Percentiles rank a stretch among this genome's conserved stretches.
Conservation (phyloP, 2,797 vertebrate genomes). For the Acipenser oxyrinchus region DNA sequence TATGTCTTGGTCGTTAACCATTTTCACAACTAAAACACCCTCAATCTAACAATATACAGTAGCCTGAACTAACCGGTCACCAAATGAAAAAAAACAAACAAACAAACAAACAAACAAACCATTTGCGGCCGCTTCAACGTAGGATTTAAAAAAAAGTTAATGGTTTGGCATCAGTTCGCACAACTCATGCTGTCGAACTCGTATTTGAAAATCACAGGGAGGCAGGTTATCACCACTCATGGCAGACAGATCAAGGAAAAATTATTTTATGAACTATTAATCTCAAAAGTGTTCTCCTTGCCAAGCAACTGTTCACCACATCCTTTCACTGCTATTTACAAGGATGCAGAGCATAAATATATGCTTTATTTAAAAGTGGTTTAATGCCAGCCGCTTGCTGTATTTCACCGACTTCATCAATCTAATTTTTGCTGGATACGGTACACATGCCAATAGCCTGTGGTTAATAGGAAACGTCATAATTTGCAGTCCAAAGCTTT, state of each 20-base stretch:
- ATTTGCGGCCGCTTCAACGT: too few species aligned
- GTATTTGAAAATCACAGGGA: not conserved
- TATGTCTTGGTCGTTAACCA: too few species aligned
- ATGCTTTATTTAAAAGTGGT: not conserved
- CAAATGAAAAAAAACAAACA: too few species aligned
- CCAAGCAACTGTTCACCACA: not conserved
- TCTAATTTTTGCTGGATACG: constrained; percentile 2
- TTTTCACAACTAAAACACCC: too few species aligned
- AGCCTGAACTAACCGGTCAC: too few species aligned
- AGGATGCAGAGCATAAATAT: not conserved
- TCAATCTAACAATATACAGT: too few species aligned
- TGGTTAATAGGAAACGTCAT: not conserved
- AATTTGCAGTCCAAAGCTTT: not conserved
- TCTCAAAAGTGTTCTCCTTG: constrained; percentile 6
- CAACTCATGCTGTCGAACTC: too few species aligned
- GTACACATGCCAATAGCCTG: not conserved
- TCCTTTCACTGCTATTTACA: constrained; percentile 8
- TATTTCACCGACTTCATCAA: not conserved
- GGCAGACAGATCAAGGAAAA: not conserved
- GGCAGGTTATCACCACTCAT: not conserved
- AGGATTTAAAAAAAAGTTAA: too few species aligned
- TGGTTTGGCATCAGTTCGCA: too few species aligned
- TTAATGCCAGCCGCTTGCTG: not conserved
- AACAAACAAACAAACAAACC: too few species aligned
- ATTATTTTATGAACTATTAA: not conserved